phyloP scores from a whole-genome alignment of 1,140 invertebrate species.

The Trichonephila clavata region DNA sequence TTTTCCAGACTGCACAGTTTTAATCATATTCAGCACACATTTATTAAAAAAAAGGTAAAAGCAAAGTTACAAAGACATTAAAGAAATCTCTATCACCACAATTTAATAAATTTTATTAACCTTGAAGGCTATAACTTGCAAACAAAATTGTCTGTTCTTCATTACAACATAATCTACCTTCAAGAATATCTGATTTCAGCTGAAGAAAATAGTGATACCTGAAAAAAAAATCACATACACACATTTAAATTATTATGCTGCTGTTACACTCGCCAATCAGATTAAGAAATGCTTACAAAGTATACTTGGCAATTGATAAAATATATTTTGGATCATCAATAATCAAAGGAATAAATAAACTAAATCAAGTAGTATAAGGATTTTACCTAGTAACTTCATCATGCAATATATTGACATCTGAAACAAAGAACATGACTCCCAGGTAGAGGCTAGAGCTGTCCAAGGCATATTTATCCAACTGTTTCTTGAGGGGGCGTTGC shows the following conservation, averaged over 20 bases:
- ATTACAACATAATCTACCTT: slow-evolving; percentile 93
- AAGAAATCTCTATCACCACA: too few relatives aligned
- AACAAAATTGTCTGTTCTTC: slow-evolving; percentile 93
- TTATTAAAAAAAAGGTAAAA: too few relatives aligned
- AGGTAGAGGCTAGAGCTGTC: slow-evolving; percentile 87
- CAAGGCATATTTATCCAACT: slow-evolving; percentile 95
- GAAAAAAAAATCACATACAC: not conserved
- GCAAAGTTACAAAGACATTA: too few relatives aligned
- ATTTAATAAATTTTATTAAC: slow-evolving; percentile 79
- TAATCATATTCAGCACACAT: too few relatives aligned
- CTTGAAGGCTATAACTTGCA: slow-evolving; percentile 95
- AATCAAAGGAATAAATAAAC: too few relatives aligned
- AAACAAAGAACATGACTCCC: slow-evolving; percentile 96
- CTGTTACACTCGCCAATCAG: too few relatives aligned
- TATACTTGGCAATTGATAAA: too few relatives aligned
- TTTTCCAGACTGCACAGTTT: too few relatives aligned
- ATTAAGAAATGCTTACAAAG: too few relatives aligned
- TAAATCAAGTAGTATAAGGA: not conserved
- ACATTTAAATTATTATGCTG: not conserved
- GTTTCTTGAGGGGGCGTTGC: slow-evolving; percentile 94
- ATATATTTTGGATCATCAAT: too few relatives aligned
- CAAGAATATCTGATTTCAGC: slow-evolving; percentile 95
- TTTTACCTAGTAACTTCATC: slow-evolving; percentile 92
- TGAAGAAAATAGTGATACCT: slow-evolving; percentile 98
- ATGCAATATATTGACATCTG: slow-evolving; percentile 89